Base-by-base conservation (phyloP, 1,140 invertebrate species). In the Ruditapes philippinarum region DNA sequence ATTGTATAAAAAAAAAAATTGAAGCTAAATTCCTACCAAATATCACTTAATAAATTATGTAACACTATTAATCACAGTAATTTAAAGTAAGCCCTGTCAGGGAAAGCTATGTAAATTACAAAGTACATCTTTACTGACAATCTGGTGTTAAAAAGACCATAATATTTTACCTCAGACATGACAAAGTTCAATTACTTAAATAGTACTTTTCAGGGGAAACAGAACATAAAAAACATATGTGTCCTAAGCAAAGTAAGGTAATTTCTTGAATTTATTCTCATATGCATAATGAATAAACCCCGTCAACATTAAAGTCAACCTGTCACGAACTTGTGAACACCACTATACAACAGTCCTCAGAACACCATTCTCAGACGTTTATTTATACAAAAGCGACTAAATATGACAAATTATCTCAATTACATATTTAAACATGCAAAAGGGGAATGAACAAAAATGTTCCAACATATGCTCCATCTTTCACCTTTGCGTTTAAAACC, bases 351-450 rank as follows among this genome's bases (percentile, higher is more conserved):
- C 65, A 4, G 65, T 70, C 11, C 33, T 70, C 22, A 33, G 65
- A 36, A 33, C 3, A 38, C 65, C 28, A 12, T 38, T 17, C 65
- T 38, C 65, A 70, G 65, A 81, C 40, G 3, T 25, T 81, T 49
- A 42, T 65, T 81, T 49, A 65, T 62, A 62, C 36, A 4, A 65
- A 31, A 81, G 60, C 33, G 65, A 54, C 49, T 51, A 73, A 73
- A 84, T 84, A 84, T 84, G 82, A 84, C 82, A 84, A 84, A 84
- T 84, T 84, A 84, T 49, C 82, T 54, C 82, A 70, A 60, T 81
- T 36, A 60, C 45, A 81, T 60, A 25, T 73, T 45, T 70, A 84
- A 68, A 49, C 45, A 84, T 70, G 62, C 68, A 36, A 73, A 84
- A 70, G 45, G 4, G 62, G 14, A 51, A 84, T 84, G 82, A 73